These are phyloP conservation scores for Sitta carolinensis DNA, from an alignment of 2,797 vertebrate species.

Conservation along the genomic window DNA sequence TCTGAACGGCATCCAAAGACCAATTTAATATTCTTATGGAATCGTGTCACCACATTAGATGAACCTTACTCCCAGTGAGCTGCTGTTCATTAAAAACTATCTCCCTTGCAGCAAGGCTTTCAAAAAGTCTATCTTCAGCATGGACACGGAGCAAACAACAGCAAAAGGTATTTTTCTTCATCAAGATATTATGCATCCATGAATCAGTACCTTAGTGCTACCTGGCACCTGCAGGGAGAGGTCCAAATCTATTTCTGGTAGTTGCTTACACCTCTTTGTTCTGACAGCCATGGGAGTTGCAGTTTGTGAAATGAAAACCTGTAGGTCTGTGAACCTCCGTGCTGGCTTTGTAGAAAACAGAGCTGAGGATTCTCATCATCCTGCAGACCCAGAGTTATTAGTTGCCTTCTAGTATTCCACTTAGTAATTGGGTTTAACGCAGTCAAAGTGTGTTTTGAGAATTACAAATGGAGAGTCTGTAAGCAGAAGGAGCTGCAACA, in stretches of 20 bases:
- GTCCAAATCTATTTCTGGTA: neutral
- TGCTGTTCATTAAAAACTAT: neutral
- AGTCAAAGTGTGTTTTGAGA: neutral
- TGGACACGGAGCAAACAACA: neutral
- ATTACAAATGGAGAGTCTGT: neutral
- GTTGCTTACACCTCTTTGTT: neutral
- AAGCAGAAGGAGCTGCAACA: neutral
- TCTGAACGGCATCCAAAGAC: neutral
- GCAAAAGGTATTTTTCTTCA: neutral
- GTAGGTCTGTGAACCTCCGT: neutral
- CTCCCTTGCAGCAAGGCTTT: neutral
- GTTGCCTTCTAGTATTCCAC: neutral
- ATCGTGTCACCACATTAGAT: neutral
- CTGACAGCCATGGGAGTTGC: fast-evolving
- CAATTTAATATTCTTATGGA: neutral
- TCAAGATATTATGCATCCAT: neutral
- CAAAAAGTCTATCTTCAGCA: neutral
- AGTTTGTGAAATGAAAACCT: neutral
- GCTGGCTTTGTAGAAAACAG: neutral
- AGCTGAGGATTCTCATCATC: neutral
- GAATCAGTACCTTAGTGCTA: neutral
- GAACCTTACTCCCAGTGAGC: neutral
- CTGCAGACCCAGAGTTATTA: neutral
- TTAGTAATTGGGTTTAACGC: neutral
- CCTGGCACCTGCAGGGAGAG: neutral